Evolutionary conservation across 2,113 vertebrate species (phyloP).

Genomic region (Motacilla alba): DNA sequence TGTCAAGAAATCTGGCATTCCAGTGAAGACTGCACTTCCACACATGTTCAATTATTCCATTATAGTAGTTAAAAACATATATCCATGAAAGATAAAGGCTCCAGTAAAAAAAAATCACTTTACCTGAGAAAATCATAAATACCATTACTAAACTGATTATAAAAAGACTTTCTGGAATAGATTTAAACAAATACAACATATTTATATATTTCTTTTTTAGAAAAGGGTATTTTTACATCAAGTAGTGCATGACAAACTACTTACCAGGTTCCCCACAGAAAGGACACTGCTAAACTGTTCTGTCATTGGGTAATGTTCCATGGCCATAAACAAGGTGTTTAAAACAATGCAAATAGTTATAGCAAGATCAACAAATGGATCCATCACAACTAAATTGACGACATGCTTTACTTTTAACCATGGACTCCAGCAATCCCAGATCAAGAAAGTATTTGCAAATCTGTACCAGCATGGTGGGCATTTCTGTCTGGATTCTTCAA

Average conservation of each 20-base stretch:
- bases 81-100: background rate
- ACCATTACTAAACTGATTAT: background rate
- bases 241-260: constrained; percentile 22
- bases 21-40: background rate
- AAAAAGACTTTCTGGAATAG: background rate
- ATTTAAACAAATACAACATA: background rate
- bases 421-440: constrained; percentile 91
- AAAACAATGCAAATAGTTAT: constrained; percentile 97
- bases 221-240: background rate
- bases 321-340: constrained; percentile 97
- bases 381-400: constrained; percentile 89
- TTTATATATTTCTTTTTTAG: background rate
- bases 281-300: constrained; percentile 72
- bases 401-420: constrained; percentile 90
- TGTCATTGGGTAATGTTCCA: constrained; percentile 90
- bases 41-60: background rate
- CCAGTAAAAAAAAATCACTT: background rate
- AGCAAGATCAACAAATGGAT: constrained; percentile 91
- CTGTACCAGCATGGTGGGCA: constrained; percentile 91
- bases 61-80: background rate
- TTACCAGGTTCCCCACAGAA: constrained; percentile 88
- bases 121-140: background rate
- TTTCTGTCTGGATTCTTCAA: constrained; percentile 91
- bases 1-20: background rate
- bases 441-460: constrained; percentile 88